Evolutionary conservation across 2,888 invertebrate species (phyloP).

Genomic region (Reticulitermes lucifugus): DNA sequence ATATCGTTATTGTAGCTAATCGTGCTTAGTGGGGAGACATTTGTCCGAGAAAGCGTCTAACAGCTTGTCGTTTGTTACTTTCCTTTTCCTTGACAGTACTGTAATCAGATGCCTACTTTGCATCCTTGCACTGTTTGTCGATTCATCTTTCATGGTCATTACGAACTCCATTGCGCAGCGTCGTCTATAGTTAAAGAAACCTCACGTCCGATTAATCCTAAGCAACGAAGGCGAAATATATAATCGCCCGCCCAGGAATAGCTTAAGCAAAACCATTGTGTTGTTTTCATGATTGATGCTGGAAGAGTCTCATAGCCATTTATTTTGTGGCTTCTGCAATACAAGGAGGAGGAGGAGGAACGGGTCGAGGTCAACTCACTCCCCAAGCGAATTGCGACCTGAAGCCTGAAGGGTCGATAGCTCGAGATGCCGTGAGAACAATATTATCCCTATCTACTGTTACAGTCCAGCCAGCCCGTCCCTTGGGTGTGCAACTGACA

Average conservation of each 20-base stretch:
- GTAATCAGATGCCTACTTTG: too few relatives aligned
- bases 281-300: slow-evolving; percentile 11
- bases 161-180: background rate
- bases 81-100: too few relatives aligned
- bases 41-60: too few relatives aligned
- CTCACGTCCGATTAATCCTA: background rate
- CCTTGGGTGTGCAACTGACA: background rate
- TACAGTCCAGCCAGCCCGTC: background rate
- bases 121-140: too few relatives aligned
- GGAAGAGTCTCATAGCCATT: slow-evolving; percentile 2
- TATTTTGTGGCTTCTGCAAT: background rate
- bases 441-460: background rate
- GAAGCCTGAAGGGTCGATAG: slow-evolving; percentile 4
- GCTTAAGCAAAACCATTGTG: slow-evolving; percentile 1
- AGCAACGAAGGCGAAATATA: background rate
- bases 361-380: background rate
- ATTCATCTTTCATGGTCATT: background rate
- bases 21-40: too few relatives aligned
- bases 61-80: too few relatives aligned
- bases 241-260: background rate
- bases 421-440: background rate
- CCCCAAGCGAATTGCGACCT: background rate
- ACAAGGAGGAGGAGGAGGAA: background rate
- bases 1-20: too few relatives aligned
- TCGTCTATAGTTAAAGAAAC: background rate